Evolutionary conservation across 2,888 invertebrate genomes (phyloP).

Genomic region (Steinernema hermaphroditum): DNA sequence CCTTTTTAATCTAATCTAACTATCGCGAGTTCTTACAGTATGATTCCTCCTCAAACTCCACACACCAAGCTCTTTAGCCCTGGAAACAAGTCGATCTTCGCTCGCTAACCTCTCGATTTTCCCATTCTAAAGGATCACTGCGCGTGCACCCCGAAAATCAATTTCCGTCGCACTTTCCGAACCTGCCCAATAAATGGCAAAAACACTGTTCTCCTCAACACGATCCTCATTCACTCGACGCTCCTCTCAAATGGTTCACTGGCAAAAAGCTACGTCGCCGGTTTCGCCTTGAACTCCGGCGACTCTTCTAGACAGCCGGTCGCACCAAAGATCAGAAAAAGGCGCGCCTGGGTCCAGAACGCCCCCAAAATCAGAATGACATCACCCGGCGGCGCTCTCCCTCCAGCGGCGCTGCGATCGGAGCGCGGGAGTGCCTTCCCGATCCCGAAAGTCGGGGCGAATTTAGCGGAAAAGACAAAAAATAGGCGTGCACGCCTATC

Average conservation of each 20-base stretch:
- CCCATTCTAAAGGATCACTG: too few species aligned
- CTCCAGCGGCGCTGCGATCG: not conserved
- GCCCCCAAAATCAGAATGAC: not conserved
- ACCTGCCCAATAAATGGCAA: conserved; percentile 12
- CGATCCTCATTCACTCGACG: not conserved
- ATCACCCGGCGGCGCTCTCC: not conserved
- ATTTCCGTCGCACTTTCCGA: not conserved
- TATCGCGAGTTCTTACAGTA: too few species aligned
- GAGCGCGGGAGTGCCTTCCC: not conserved
- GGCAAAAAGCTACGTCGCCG: not conserved
- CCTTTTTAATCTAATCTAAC: too few species aligned
- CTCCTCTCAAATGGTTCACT: not conserved
- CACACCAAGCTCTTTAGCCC: too few species aligned
- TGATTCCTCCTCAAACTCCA: too few species aligned
- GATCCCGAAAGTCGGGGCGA: not conserved
- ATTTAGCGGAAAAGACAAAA: not conserved
- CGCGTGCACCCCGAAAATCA: too few species aligned
- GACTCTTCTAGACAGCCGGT: not conserved
- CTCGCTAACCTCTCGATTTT: too few species aligned
- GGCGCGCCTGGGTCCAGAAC: not conserved
- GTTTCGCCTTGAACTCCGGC: conserved; percentile 13
- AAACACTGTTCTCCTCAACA: not conserved
- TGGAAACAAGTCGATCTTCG: too few species aligned
- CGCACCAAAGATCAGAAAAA: conserved; percentile 15
- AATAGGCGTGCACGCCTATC: conserved; percentile 12